A percentile compares a stretch with the other conserved stretches of the same genome.
Conservation (phyloP, 2,888 invertebrate species). For the Drosophila neonasuta region DNA sequence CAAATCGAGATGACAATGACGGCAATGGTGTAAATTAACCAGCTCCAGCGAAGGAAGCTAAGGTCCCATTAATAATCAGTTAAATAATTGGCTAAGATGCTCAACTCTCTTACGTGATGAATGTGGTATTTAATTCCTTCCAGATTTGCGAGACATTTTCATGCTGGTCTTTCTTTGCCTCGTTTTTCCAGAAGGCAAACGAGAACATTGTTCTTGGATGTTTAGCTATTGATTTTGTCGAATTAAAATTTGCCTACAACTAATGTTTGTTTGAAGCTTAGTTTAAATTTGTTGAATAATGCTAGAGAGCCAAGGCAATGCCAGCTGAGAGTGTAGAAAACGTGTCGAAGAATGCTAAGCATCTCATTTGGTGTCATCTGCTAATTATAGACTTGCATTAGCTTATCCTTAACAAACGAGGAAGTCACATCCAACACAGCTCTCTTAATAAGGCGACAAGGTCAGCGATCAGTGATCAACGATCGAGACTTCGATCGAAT, state of each 20-base stretch:
- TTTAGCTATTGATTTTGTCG: conserved; percentile 22
- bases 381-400: conserved; percentile 22
- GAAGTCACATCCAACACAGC: conserved; percentile 27
- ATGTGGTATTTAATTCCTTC: conserved; percentile 65
- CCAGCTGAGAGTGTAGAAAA: conserved; percentile 18
- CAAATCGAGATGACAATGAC: conserved; percentile 67
- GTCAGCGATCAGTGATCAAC: conserved; percentile 11
- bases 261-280: conserved; percentile 35
- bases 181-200: conserved; percentile 59
- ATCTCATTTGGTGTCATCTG: conserved; percentile 14
- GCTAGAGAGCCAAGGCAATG: conserved; percentile 6
- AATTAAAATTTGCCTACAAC: conserved; percentile 54
- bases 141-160: conserved; percentile 60
- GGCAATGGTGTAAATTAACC: conserved; percentile 76
- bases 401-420: conserved; percentile 51
- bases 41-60: conserved; percentile 77
- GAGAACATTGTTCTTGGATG: conserved; percentile 39
- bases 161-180: conserved; percentile 41
- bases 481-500: conserved; percentile 27
- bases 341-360: neutral
- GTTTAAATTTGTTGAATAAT: conserved; percentile 5
- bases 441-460: conserved; percentile 49
- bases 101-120: conserved; percentile 56
- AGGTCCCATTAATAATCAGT: rapidly evolving
- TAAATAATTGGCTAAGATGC: neutral